Conservation (phyloP, 64 coral and sea anemone genomes). For the Dendrophyllia cribrosa region DNA sequence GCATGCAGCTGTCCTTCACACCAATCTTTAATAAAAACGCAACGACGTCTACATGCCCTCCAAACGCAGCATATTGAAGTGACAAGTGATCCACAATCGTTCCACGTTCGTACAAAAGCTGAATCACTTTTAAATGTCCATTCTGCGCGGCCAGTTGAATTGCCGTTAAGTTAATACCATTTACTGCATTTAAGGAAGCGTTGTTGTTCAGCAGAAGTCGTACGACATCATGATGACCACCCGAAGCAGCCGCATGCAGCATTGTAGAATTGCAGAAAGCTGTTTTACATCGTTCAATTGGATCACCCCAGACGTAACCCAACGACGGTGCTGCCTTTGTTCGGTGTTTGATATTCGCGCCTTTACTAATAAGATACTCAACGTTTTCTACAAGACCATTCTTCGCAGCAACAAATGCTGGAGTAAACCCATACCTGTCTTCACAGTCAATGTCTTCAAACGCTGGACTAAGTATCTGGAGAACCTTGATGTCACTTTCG, state of each 20-base stretch:
- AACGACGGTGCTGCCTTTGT: neutral
- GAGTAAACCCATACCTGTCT: constrained; percentile 59
- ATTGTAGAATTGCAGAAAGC: constrained; percentile 33
- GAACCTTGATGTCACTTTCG: neutral
- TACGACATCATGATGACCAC: constrained; percentile 30
- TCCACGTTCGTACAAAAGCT: constrained; percentile 35
- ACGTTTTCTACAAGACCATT: constrained; percentile 43
- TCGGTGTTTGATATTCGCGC: constrained; percentile 43
- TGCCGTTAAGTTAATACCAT: constrained; percentile 41
- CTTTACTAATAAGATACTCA: neutral
- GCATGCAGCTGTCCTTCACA: neutral
- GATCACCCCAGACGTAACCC: neutral
- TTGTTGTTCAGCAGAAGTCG: neutral
- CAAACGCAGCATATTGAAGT: constrained; percentile 41
- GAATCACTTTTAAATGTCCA: constrained; percentile 31
- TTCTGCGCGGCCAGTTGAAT: constrained; percentile 49
- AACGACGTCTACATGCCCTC: constrained; percentile 24
- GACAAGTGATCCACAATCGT: constrained; percentile 1
- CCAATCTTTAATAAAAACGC: constrained; percentile 1
- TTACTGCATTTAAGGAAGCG: neutral
- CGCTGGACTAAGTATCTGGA: constrained; percentile 36
- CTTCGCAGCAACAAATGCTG: constrained; percentile 63
- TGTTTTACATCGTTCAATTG: constrained; percentile 13
- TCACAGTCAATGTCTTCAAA: constrained; percentile 65
- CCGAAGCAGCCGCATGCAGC: constrained; percentile 35